Evolutionary conservation across 2,113 vertebrate species (phyloP), one percentile per base, ranked within the genome.

Genomic region (Murina feae): DNA sequence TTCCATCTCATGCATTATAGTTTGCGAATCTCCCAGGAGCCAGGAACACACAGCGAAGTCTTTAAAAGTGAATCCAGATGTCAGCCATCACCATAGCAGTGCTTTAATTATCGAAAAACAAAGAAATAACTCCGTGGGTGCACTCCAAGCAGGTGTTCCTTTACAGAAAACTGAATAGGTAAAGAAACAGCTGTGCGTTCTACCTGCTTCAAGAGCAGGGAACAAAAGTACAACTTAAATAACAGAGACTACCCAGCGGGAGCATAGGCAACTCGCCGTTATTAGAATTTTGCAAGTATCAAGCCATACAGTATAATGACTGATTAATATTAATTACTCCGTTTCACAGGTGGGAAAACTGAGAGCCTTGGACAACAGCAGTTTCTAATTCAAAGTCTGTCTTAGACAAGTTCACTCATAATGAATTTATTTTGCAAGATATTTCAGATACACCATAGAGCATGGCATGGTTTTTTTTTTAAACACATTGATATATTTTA

Each of bases 51-150:
- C 69, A 74, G 88, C 2, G 8, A 86, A 92, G 65, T 81, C 91
- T 95, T 96, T 86, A 93, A 97, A 92, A 96, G 93, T 72, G 86
- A 90, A 89, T 95, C 96, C 95, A 97, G 97, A 97, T 97, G 97
- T 96, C 92, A 76, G 44, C 79, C 53, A 83, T 94, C 90, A 83
- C 88, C 63, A 58, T 16, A 12, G 42, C 88, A 74, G 79, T 58
- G 58, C 78, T 95, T 95, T 97, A 96, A 96, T 96, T 94, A 95
- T 96, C 82, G 92, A 68, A 91, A 96, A 88, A 55, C 95, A 96
- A 97, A 97, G 85, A 90, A 94, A 87, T 21, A 88, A 89, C 90
- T 97, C 96, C 95, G 96, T 95, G 83, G 96, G 96, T 97, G 72
- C 75, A 65, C 60, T 91, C 93, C 80, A 92, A 93, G 81, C 94